Conservation (phyloP, 2,113 vertebrate species). For the Chunga burmeisteri region DNA sequence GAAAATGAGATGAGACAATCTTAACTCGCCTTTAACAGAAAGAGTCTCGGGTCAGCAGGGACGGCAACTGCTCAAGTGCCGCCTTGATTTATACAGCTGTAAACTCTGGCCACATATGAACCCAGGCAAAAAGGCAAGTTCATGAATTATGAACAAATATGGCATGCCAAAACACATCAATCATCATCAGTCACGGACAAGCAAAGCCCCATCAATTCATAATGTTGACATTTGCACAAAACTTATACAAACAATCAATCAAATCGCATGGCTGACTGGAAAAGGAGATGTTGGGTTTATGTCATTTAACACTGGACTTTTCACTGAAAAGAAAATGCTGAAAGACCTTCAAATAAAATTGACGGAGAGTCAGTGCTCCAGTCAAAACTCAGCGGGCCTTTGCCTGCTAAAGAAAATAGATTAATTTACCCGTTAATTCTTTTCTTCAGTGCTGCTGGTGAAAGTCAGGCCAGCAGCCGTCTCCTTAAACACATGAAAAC, state of each 20-base stretch:
- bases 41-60: neutral
- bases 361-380: neutral
- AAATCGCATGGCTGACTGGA: neutral
- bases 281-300: neutral
- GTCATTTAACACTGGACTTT: neutral
- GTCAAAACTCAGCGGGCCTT: neutral
- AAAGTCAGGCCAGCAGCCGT: neutral
- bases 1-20: slow-evolving; percentile 10
- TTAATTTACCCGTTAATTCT: neutral
- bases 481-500: neutral
- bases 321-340: neutral
- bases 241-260: neutral
- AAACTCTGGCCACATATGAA: neutral
- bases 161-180: slow-evolving; percentile 42
- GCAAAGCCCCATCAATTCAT: neutral
- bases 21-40: neutral
- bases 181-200: slow-evolving; percentile 7
- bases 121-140: slow-evolving; percentile 17
- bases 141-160: slow-evolving; percentile 60
- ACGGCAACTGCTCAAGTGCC: neutral
- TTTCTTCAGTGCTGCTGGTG: neutral
- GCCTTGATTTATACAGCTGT: slow-evolving; percentile 19
- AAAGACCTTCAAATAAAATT: neutral
- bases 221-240: slow-evolving; percentile 34
- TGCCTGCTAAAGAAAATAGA: neutral